Evolutionary conservation across 2,797 vertebrate species (phyloP), one percentile per base, ranked within the genome.

Genomic region (Capromys pilorides): DNA sequence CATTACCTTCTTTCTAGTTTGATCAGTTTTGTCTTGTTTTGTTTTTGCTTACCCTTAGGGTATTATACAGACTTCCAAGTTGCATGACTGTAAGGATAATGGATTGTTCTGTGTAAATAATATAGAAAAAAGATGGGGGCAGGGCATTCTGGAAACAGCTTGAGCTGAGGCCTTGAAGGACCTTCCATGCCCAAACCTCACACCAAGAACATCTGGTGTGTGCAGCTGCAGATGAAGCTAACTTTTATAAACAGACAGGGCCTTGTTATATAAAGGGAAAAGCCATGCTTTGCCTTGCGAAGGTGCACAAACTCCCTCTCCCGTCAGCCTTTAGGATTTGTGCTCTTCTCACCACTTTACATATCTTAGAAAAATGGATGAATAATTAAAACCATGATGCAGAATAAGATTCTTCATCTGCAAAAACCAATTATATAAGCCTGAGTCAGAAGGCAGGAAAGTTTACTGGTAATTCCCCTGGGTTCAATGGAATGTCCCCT

Each of bases 171-270:
- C 21, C 78, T n/a, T 28, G 10, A 19, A 86, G 90, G 39, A 62
- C 24, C 79, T 83, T 94, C 81, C 73, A 7, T 59, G 71, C 33
- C 79, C 67, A 31, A 90, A 83, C 51, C 80, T 78, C 91, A 84
- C 91, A 81, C 57, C 4, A 10, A 86, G 84, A 88, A 93, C 93
- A 96, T 88, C 95, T 95, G 93, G 24, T 69, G 6, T 0, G 1
- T 1, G 28, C 95, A 94, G 93, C 97, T 95, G 95, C 57, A 21
- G 66, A 93, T 61, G 73, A 69, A 36, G 22, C n/a, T 54, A 45
- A 0, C 33, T 94, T 81, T 82, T 16, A 49, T 88, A 88, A 82
- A 64, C 26, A 82, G 57, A 94, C 57, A 90, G 88, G 91, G 62
- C 78, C 84, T 64, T 91, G 28, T 91, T 95, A 71, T 49, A 51